phyloP scores from a whole-genome alignment of 2,797 vertebrate genomes.

The Luscinia luscinia region DNA sequence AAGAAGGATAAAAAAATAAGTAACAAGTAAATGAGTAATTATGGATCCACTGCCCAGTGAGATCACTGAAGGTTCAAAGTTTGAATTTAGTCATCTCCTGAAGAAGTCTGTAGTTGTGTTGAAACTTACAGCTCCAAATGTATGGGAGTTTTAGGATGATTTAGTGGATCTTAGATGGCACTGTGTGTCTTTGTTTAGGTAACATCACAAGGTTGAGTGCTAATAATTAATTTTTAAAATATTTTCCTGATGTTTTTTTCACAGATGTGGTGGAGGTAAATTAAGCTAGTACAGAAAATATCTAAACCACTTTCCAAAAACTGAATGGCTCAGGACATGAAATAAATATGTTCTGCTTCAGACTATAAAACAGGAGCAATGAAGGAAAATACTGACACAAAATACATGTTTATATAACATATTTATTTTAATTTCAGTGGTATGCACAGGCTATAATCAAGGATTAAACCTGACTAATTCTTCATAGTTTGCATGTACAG shows the following conservation, averaged over 20 bases:
- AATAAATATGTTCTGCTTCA: neutral
- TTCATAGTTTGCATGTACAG: neutral
- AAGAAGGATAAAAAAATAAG: neutral
- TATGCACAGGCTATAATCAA: neutral
- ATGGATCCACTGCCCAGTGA: neutral
- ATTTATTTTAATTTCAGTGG: neutral
- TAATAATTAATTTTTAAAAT: neutral
- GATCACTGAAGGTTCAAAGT: rapidly evolving
- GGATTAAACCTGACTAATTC: neutral
- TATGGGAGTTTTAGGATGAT: neutral
- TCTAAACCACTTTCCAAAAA: neutral
- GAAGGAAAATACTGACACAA: neutral
- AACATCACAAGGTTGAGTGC: neutral
- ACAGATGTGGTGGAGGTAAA: neutral
- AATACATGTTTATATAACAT: neutral
- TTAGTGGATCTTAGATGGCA: neutral
- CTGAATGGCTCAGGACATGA: neutral
- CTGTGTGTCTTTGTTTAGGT: neutral
- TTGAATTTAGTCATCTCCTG: neutral
- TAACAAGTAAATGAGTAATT: neutral
- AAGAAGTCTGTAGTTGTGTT: neutral
- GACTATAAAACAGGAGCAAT: neutral
- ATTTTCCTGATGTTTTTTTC: neutral
- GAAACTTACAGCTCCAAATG: neutral
- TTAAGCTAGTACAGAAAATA: neutral